phyloP scores from a whole-genome alignment of 2,888 invertebrate species.

The Lissocephala sabroskyi region DNA sequence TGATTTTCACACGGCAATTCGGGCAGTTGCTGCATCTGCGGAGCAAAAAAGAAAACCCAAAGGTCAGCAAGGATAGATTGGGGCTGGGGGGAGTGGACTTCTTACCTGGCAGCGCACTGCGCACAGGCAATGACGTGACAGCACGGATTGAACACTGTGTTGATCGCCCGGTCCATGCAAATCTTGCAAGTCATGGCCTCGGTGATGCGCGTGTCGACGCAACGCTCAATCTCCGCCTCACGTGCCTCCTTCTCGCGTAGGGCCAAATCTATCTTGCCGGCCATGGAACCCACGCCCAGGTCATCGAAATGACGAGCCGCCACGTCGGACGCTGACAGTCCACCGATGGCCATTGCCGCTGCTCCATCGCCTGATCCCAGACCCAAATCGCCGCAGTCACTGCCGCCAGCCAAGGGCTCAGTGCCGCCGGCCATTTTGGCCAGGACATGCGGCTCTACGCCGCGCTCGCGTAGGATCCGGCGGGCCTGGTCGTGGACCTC shows the following conservation, averaged over 20 bases:
- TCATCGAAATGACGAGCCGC: too few relatives aligned
- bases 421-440: background rate
- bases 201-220: constrained; percentile 72
- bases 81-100: background rate
- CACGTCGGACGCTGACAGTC: too few relatives aligned
- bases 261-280: constrained; percentile 67
- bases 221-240: constrained; percentile 70
- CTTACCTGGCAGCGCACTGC: constrained; percentile 80
- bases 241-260: constrained; percentile 69
- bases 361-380: too few relatives aligned
- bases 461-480: constrained; percentile 79
- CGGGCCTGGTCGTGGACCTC: constrained; percentile 92
- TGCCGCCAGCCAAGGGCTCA: constrained; percentile 1
- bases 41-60: too few relatives aligned
- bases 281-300: constrained; percentile 42
- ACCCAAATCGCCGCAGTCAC: constrained; percentile 11
- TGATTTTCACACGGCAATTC: constrained; percentile 70
- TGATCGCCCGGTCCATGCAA: constrained; percentile 88
- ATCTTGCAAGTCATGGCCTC: constrained; percentile 87
- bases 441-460: constrained; percentile 48
- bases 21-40: constrained; percentile 71
- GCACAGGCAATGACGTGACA: constrained; percentile 89
- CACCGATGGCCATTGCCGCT: too few relatives aligned
- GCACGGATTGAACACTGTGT: constrained; percentile 89
- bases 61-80: too few relatives aligned